These are phyloP conservation scores for Caenorhabditis sp. DNA, from an alignment of 2,888 invertebrate species.

Conservation along the genomic window DNA sequence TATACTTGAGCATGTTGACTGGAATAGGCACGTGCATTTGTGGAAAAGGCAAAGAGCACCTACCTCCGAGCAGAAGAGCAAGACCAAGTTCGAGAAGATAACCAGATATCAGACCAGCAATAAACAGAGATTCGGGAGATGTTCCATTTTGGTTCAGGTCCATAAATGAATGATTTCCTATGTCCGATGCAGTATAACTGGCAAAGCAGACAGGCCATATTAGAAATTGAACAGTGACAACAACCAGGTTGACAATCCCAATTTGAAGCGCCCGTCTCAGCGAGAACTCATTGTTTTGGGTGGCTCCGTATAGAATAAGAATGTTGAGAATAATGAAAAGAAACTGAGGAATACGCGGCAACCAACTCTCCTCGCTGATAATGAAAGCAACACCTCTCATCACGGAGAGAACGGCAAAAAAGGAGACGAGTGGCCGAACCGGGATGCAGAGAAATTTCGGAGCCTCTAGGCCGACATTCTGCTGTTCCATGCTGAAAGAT, in stretches of 20 bases:
- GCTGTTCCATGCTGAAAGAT: neutral
- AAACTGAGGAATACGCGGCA: neutral
- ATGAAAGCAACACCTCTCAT: neutral
- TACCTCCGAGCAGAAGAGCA: neutral
- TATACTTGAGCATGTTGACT: neutral
- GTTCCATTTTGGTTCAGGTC: neutral
- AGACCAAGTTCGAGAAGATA: neutral
- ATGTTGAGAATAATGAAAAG: neutral
- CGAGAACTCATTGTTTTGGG: neutral
- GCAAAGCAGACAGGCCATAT: neutral
- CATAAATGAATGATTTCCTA: neutral
- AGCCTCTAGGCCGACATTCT: neutral
- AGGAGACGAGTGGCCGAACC: neutral
- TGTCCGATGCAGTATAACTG: neutral
- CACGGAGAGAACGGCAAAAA: neutral
- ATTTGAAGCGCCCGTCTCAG: neutral
- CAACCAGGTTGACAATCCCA: neutral
- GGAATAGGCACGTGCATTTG: neutral
- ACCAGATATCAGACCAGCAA: neutral
- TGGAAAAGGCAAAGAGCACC: neutral
- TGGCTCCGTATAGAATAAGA: neutral
- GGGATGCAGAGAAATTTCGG: neutral
- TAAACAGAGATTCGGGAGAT: neutral
- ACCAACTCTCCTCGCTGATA: neutral
- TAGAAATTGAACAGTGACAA: neutral